These are phyloP conservation scores for Paratrypauchen microcephalus DNA, from an alignment of 2,797 vertebrate genomes.

Conservation along the genomic window DNA sequence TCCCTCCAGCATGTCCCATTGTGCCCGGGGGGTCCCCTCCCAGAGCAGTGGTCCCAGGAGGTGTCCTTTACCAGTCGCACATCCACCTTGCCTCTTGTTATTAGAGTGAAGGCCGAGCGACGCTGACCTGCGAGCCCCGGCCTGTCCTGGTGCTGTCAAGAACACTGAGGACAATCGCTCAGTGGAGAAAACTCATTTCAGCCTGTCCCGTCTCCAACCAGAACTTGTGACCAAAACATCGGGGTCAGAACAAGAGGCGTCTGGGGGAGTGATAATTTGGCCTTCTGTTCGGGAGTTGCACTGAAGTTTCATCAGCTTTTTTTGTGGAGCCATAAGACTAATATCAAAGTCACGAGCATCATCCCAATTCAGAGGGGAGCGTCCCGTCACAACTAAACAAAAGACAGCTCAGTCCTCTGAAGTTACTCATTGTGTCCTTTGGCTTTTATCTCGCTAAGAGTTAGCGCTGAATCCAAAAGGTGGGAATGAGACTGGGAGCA, in stretches of 20 bases:
- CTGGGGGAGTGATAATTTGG: slow-evolving; percentile 37
- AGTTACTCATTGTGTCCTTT: slow-evolving; percentile 22
- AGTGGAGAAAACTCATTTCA: slow-evolving; percentile 52
- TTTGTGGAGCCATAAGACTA: slow-evolving; percentile 37
- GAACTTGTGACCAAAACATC: slow-evolving; percentile 41
- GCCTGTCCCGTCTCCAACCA: slow-evolving; percentile 36
- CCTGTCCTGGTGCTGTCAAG: slow-evolving; percentile 35
- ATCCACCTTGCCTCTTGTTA: slow-evolving; percentile 40
- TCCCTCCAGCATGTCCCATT: slow-evolving; percentile 34
- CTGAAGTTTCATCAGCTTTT: slow-evolving; percentile 55
- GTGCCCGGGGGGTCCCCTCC: slow-evolving; percentile 34
- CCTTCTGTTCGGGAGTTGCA: slow-evolving; percentile 38
- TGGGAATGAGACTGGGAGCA: slow-evolving; percentile 8
- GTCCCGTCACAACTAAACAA: slow-evolving; percentile 34
- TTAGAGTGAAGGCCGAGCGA: slow-evolving; percentile 31
- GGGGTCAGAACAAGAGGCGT: slow-evolving; percentile 50
- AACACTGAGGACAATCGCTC: slow-evolving; percentile 39
- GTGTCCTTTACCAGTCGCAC: slow-evolving; percentile 33
- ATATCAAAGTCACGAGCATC: slow-evolving; percentile 41
- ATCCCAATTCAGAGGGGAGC: slow-evolving; percentile 25
- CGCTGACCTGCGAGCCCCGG: slow-evolving; percentile 29
- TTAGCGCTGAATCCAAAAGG: slow-evolving; percentile 16
- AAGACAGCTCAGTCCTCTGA: slow-evolving; percentile 28
- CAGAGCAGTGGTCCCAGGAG: slow-evolving; percentile 36
- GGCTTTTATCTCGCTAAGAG: slow-evolving; percentile 30